phyloP scores from a whole-genome alignment of 2,113 vertebrate species.

The Ceyx margarethae region DNA sequence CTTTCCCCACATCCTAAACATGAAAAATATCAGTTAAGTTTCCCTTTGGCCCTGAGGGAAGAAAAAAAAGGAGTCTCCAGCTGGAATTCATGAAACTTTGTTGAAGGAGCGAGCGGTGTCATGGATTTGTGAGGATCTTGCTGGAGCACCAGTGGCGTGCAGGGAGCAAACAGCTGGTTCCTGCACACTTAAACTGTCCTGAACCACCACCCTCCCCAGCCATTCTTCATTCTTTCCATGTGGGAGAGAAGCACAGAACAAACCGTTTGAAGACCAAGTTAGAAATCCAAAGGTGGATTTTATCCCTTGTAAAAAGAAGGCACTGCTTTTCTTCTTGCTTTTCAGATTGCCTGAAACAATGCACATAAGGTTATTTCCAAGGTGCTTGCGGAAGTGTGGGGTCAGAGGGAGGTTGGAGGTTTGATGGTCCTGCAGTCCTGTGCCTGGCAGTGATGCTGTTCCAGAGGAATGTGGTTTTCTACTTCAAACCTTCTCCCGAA shows the following conservation, averaged over 20 bases:
- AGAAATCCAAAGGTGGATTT: background rate
- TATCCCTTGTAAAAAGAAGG: background rate
- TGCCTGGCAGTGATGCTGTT: conserved; percentile 8
- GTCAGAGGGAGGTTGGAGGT: background rate
- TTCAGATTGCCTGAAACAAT: background rate
- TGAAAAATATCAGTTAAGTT: conserved; percentile 22
- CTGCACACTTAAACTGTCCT: conserved; percentile 56
- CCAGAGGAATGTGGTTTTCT: conserved; percentile 2
- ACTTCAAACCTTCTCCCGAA: background rate
- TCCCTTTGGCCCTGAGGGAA: conserved; percentile 13
- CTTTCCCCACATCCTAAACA: conserved; percentile 32
- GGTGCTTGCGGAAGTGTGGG: background rate
- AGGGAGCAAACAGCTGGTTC: conserved; percentile 43
- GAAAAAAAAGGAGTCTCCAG: conserved; percentile 44
- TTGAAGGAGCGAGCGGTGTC: background rate
- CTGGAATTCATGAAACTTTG: conserved; percentile 29
- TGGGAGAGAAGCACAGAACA: conserved; percentile 36
- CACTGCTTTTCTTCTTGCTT: background rate
- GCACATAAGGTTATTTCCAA: background rate
- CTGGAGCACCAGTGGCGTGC: background rate
- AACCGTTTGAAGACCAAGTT: background rate
- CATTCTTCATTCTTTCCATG: conserved; percentile 38
- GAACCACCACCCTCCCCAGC: background rate
- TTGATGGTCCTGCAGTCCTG: background rate
- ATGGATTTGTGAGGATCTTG: background rate